Evolutionary conservation across 1,140 invertebrate species (phyloP), one percentile per base, ranked within the genome.

Genomic region (Andricus grossulariae): DNA sequence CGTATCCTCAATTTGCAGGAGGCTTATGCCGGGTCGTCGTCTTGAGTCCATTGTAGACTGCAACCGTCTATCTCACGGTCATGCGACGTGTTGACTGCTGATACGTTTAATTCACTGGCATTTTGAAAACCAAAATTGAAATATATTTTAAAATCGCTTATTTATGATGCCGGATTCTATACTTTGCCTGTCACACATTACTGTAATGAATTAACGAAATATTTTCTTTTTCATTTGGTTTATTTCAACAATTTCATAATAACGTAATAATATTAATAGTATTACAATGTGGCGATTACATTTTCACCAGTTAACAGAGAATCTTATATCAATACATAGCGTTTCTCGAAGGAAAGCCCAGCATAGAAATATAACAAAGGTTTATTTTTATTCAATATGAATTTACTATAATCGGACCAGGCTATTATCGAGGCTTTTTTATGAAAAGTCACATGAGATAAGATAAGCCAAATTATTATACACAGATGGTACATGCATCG

Each of bases 231-330:
- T 91, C 86, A 88, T 91, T 86, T 89, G 87, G 87, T 91, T 91
- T 91, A 91, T 91, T 91, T 91, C 90, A 91, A 91, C 90, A 91
- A 91, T 91, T 91, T 91, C 88, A 90, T 91, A 91, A 91, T 91
- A 91, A 91, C 90, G 90, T 91, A 91, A 91, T 91, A 90, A 90
- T 90, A 82, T 86, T 86, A 87, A 88, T 90, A 91, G 90, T 91
- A 90, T 91, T 91, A 91, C 88, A 91, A 91, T 91, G 87, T 85
- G 90, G 89, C 88, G 89, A 89, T 89, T 90, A 90, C 85, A 85
- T 89, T 89, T 83, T 91, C 90, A 91, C 89, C 88, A 91, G 87
- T 90, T 91, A 91, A 91, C 90, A 91, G 90, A 90, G 88, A 91
- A 90, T 91, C 83, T 88, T 83, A 87, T 90, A 90, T 90, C 87